These are phyloP conservation scores for Papilio protenor DNA, from an alignment of 2,888 invertebrate genomes.

Conservation along the genomic window DNA sequence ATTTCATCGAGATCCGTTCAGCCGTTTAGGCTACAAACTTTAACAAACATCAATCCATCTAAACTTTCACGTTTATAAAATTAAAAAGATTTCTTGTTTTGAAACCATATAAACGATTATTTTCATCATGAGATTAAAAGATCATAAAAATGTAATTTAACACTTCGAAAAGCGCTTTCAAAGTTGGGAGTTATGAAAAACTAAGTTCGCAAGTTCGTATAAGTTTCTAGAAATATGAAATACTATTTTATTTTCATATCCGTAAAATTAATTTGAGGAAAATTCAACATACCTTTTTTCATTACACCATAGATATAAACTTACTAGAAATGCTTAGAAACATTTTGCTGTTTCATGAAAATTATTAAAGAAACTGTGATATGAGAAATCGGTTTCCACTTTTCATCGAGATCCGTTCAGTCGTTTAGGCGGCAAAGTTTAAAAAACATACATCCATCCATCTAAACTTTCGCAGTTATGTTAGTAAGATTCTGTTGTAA, in stretches of 20 bases:
- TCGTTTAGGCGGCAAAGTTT: not conserved
- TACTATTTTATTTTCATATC: slow-evolving; percentile 3
- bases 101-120: not conserved
- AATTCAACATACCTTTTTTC: not conserved
- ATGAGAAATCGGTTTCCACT: not conserved
- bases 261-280: not conserved
- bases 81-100: not conserved
- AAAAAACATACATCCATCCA: not conserved
- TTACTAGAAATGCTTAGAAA: no score
- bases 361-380: not conserved
- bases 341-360: no score
- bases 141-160: slow-evolving; percentile 19
- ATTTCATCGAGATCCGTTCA: no score
- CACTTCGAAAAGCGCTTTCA: slow-evolving; percentile 21
- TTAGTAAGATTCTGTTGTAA: not conserved
- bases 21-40: no score
- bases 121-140: slow-evolving; percentile 8
- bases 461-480: no score
- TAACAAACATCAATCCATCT: no score
- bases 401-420: no score
- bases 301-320: no score
- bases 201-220: slow-evolving; percentile 8
- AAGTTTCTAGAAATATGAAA: slow-evolving; percentile 4
- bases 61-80: not conserved
- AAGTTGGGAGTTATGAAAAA: slow-evolving; percentile 27